These are phyloP conservation scores for Nemapogon koenigi DNA, from an alignment of 2,888 invertebrate species.

Conservation along the genomic window DNA sequence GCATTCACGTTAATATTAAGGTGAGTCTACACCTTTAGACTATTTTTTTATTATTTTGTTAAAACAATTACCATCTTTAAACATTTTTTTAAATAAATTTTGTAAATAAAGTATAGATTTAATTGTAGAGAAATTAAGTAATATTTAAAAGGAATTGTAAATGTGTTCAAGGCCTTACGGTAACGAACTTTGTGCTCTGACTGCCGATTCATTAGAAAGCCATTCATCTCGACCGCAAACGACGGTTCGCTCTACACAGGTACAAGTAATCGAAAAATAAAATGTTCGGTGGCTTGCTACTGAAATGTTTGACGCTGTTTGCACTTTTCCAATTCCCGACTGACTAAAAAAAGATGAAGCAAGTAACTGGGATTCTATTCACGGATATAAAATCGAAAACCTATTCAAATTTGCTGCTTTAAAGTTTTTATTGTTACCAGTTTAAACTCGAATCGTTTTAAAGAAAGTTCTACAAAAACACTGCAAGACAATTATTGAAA, in stretches of 20 bases:
- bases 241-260: slow-evolving; percentile 6
- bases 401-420: too few species aligned
- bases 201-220: slow-evolving; percentile 48
- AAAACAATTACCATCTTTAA: too few species aligned
- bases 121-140: not conserved
- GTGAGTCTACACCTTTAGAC: too few species aligned
- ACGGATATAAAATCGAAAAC: too few species aligned
- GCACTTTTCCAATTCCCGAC: slow-evolving; percentile 12
- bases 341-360: too few species aligned
- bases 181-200: slow-evolving; percentile 39
- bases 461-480: too few species aligned
- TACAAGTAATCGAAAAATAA: slow-evolving; percentile 17
- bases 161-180: slow-evolving; percentile 17
- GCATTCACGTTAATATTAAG: slow-evolving; percentile 29
- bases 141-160: not conserved
- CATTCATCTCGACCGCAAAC: slow-evolving; percentile 33
- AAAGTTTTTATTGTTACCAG: too few species aligned
- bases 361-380: too few species aligned
- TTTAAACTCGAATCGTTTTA: too few species aligned
- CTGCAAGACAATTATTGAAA: too few species aligned
- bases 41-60: too few species aligned
- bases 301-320: slow-evolving; percentile 8
- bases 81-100: not conserved
- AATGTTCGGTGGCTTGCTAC: too few species aligned
- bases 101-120: not conserved